phyloP scores from a whole-genome alignment of 2,888 invertebrate species.

The Ommatoiulus sabulosus region DNA sequence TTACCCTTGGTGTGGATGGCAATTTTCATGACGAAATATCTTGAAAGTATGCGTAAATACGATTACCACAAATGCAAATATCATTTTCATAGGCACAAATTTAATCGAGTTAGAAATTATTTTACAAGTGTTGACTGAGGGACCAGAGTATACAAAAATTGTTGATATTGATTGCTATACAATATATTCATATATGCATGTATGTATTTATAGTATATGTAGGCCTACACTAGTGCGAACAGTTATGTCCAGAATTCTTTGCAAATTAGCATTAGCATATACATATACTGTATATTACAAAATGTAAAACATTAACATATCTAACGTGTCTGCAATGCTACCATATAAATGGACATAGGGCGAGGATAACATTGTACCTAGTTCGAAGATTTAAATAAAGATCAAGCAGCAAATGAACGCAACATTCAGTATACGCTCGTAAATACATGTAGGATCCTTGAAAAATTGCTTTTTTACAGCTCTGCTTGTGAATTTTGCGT shows the following conservation, averaged over 20 bases:
- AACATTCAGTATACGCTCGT: too few relatives aligned
- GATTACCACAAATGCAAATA: neutral
- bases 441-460: too few relatives aligned
- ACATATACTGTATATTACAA: neutral
- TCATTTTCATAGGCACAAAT: neutral
- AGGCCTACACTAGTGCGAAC: neutral
- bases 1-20: too few relatives aligned
- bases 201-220: neutral
- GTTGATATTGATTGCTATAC: neutral
- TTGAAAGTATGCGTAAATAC: neutral
- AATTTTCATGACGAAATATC: too few relatives aligned
- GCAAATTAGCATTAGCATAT: neutral
- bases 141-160: constrained; percentile 10
- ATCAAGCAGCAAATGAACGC: too few relatives aligned
- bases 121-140: neutral
- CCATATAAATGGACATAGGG: neutral
- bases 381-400: too few relatives aligned
- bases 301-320: neutral
- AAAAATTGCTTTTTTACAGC: too few relatives aligned
- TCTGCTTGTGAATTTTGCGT: too few relatives aligned
- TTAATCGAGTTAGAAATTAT: neutral
- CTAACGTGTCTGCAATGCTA: neutral
- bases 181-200: neutral
- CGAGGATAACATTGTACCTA: too few relatives aligned
- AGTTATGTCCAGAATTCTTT: neutral